Base-by-base conservation (phyloP, 2,113 vertebrate genomes). In the Blennius ocellaris region DNA sequence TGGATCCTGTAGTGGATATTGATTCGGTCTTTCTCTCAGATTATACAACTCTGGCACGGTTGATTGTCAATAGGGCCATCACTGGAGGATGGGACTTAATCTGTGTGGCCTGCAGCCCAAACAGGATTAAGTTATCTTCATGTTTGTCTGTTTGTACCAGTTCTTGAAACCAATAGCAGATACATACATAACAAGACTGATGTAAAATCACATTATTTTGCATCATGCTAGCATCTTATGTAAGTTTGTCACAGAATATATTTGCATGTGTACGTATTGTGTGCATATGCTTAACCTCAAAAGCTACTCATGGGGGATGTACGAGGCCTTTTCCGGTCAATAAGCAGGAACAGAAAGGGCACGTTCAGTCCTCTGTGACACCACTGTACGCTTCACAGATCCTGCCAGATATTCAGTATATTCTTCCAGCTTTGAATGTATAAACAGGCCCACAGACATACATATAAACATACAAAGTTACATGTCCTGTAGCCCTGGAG, bases 21-120 rank as follows among this genome's bases (percentile, higher is more conserved):
- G 83, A 90, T 88, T 85, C 65, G 73, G 68, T 64, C 77, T 84
- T 84, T 74, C 62, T 61, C 47, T 81, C 54, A 60, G 84, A 90
- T 90, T 84, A 85, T 78, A 78, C 39, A 66, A 74, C 65, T 81
- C 70, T 82, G 69, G 75, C 75, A 58, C 75, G 66, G 80, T 47
- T 37, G 63, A 62, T 82, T 74, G 73, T 84, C 78, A 81, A 77
- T 86, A 72, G 74, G 62, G 50, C 73, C 58, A 64, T 80, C 72
- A 80, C 48, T 66, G 69, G 64, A 75, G 66, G 74, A 75, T 68
- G 53, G 77, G 75, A 36, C 63, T 78, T 82, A 80, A 85, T 77
- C 83, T 80, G 58, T 53, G 48, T 68, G 69, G 81, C 78, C 58
- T 49, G 65, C 16, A 41, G 54, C 73, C 47, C 39, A 60, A 76